phyloP scores from a whole-genome alignment of 2,888 invertebrate species.

The Eretmocerus hayati region DNA sequence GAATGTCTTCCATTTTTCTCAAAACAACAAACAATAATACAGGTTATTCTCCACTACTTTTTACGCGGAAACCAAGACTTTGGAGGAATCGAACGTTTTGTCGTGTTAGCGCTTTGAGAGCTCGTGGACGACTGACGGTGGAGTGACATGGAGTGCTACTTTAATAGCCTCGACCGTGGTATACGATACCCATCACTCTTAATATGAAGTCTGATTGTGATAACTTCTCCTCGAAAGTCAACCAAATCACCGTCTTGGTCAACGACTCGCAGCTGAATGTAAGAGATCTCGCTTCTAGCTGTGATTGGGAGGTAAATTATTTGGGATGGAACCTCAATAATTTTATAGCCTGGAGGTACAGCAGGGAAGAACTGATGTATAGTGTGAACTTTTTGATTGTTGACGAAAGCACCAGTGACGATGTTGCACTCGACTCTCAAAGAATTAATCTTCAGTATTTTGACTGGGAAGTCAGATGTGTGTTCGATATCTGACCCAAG shows the following conservation, averaged over 20 bases:
- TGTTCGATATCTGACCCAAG: slow-evolving; percentile 11
- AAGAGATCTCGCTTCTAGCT: slow-evolving; percentile 16
- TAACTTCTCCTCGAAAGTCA: slow-evolving; percentile 25
- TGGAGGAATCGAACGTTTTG: not conserved
- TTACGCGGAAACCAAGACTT: not conserved
- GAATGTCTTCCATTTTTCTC: slow-evolving; percentile 4
- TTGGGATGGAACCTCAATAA: slow-evolving; percentile 29
- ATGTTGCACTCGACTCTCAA: no score
- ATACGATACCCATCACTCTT: not conserved
- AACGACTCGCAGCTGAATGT: slow-evolving; percentile 23
- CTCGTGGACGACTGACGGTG: not conserved
- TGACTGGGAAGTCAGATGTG: no score
- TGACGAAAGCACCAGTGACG: no score
- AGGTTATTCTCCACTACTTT: not conserved
- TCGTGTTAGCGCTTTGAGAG: not conserved
- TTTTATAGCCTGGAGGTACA: slow-evolving; percentile 33
- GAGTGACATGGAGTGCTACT: not conserved
- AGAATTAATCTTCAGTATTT: no score
- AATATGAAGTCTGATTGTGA: slow-evolving; percentile 23
- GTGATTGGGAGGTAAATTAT: slow-evolving; percentile 26
- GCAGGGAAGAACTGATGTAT: slow-evolving; percentile 10
- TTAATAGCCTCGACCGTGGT: not conserved
- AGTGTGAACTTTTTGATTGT: not conserved
- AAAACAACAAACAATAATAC: slow-evolving; percentile 3
- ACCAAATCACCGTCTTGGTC: slow-evolving; percentile 24